Evolutionary conservation across 2,113 vertebrate genomes (phyloP), one percentile per base, ranked within the genome.

Genomic region (Arvicanthis niloticus): DNA sequence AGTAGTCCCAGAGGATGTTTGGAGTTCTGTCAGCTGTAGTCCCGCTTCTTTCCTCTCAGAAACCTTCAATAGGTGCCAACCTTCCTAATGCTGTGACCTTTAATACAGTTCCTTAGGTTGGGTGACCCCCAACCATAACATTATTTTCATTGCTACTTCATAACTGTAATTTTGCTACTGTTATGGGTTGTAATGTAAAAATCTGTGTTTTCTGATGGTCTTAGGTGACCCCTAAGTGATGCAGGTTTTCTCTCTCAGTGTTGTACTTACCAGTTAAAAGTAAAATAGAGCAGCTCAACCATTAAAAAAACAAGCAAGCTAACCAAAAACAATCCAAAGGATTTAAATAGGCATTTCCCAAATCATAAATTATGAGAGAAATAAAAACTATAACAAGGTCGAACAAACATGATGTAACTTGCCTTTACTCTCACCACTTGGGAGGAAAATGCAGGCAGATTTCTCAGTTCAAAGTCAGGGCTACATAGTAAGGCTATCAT

Each of bases 221-320:
- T 56, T 56, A 81, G 34, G 78, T 56, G 51, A 37, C 8, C 21
- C 70, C 72, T 48, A 88, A 40, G 81, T 53, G 26, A 81, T 37
- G 40, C 37, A 42, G 13, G 21, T 62, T 81, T 91, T 56, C 37
- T 26, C 67, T 73, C 51, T 88, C 42, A 17, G 6, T 78, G 11
- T 77, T 87, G 42, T 53, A 70, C 89, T 72, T 12, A 72, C 42
- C 87, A 16, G 42, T 81, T 92, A 94, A 82, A 86, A 94, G 40
- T 26, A 93, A 93, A 91, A 65, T 3, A 11, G 3, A 26, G 77
- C 42, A 75, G 53, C 7, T 92, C 45, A 53, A 80, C 9, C 70
- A 88, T n/a, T 81, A 70, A 65, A 89, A 81, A 88, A 42, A 62
- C 26, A 88, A 75, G 34, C 24, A 62, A 80, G 22, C 40, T 34